These are phyloP conservation scores for Amblyornis subalaris DNA, from an alignment of 2,113 vertebrate species.

Conservation along the genomic window DNA sequence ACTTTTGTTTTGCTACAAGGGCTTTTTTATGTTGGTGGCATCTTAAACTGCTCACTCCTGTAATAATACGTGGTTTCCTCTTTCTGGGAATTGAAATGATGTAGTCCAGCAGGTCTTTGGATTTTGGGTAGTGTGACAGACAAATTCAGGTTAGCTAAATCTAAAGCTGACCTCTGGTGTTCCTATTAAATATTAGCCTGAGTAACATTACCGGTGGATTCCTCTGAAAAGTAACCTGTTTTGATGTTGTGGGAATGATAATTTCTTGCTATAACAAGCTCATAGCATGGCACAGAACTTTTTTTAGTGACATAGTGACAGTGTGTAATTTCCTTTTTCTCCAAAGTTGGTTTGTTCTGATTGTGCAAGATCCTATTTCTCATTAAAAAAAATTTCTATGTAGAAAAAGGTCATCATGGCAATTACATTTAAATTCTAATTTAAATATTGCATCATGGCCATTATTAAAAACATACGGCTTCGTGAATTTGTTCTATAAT, in stretches of 20 bases:
- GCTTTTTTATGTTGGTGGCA: neutral
- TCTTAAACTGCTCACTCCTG: neutral
- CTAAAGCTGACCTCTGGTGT: neutral
- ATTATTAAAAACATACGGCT: conserved; percentile 26
- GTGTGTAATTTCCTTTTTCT: conserved; percentile 6
- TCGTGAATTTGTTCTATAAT: neutral
- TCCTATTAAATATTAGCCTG: neutral
- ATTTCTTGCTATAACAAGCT: neutral
- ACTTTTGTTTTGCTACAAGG: neutral
- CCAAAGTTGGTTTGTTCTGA: neutral
- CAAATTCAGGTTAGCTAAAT: neutral
- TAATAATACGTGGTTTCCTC: neutral
- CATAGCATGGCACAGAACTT: neutral
- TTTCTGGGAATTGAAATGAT: neutral
- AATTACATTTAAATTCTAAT: conserved; percentile 24
- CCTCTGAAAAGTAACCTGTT: neutral
- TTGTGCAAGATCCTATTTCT: conserved; percentile 29
- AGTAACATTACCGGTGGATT: neutral
- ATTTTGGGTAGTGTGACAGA: neutral
- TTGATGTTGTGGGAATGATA: neutral
- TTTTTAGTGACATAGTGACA: neutral
- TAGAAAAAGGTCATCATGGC: neutral
- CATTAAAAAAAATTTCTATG: neutral
- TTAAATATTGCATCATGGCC: conserved; percentile 24
- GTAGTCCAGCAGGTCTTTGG: neutral